Base-by-base conservation (phyloP, 2,888 invertebrate genomes). In the Eupsilia transversa region DNA sequence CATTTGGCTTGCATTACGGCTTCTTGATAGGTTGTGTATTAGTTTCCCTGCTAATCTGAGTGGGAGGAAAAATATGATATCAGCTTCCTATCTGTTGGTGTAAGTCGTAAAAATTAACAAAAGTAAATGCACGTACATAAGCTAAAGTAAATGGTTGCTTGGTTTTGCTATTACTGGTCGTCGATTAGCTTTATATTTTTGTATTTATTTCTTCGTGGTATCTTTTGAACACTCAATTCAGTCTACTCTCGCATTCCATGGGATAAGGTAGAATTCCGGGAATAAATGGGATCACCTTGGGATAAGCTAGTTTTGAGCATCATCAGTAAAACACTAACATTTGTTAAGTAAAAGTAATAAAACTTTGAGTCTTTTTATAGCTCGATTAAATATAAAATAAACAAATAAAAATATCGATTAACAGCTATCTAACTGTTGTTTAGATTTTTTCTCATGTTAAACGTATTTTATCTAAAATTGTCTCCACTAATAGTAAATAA, bases 1-100 rank as follows among this genome's bases (percentile, higher is more conserved):
- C 78, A 84, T 77, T 79, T 74, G 27, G 71, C 78, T 73, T 84
- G 67, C 75, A 76, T 87, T 87, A 87, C 56, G 72, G 67, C 61
- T 76, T 79, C 72, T 74, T 70, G 77, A 85, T 83, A 76, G 64
- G 71, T 72, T 20, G 60, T 74, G 46, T 57, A 69, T 72, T 65
- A 65, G 77, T 74, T 73, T 61, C 27, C 38, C 6, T 35, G 56
- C 46, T 68, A 54, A 72, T 71, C 59, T 72, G 35, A 60, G 80
- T 54, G 54, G 33, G 33, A 49, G 65, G 27, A 67, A 70, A 65
- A 66, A 7, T 63, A 68, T 46, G 27, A 38, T 74, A 71, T 38
- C 46, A 38, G 3, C 17, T 6, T 27, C 20, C 30, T 49, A 52
- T 64, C 12, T 38, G 27, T 12, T 35, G 38, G 7, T 67, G 27